These are phyloP conservation scores for Drosophila mercatorum DNA, from an alignment of 2,888 invertebrate genomes.

Conservation along the genomic window DNA sequence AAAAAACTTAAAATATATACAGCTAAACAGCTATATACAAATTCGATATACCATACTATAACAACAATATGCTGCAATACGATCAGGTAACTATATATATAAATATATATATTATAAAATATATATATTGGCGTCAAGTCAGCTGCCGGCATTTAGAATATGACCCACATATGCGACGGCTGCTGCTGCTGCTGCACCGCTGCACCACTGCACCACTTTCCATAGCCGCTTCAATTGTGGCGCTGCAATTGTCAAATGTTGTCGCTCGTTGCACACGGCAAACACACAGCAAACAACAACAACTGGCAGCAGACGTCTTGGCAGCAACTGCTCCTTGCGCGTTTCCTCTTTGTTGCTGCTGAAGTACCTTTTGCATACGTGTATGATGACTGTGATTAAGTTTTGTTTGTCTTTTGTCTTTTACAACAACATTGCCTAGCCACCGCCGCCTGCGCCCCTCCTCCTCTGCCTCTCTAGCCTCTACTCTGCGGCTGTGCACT, in stretches of 20 bases:
- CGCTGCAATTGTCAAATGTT: slow-evolving; percentile 36
- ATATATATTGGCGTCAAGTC: slow-evolving; percentile 13
- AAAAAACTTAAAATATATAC: slow-evolving; percentile 6
- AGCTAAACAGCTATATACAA: slow-evolving; percentile 24
- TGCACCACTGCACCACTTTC: slow-evolving; percentile 25
- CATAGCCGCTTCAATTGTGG: slow-evolving; percentile 31
- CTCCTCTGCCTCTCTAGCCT: not conserved
- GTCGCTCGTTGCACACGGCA: slow-evolving; percentile 38
- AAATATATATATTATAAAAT: not conserved
- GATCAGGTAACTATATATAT: slow-evolving; percentile 67
- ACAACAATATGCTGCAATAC: slow-evolving; percentile 71
- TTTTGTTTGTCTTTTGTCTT: slow-evolving; percentile 58
- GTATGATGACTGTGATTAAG: slow-evolving; percentile 67
- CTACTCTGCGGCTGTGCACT: slow-evolving; percentile 26
- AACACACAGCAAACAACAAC: slow-evolving; percentile 25
- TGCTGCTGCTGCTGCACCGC: slow-evolving; percentile 7
- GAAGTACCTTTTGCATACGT: slow-evolving; percentile 53
- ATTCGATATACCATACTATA: slow-evolving; percentile 26
- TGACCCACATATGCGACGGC: slow-evolving; percentile 58
- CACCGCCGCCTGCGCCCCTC: not conserved
- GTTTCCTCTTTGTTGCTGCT: slow-evolving; percentile 10
- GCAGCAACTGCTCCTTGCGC: slow-evolving; percentile 21
- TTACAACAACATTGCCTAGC: not conserved
- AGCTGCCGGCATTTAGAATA: slow-evolving; percentile 49
- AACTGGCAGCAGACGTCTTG: slow-evolving; percentile 19